Evolutionary conservation across 2,797 vertebrate genomes (phyloP).

Genomic region (Acipenser transmontanus): DNA sequence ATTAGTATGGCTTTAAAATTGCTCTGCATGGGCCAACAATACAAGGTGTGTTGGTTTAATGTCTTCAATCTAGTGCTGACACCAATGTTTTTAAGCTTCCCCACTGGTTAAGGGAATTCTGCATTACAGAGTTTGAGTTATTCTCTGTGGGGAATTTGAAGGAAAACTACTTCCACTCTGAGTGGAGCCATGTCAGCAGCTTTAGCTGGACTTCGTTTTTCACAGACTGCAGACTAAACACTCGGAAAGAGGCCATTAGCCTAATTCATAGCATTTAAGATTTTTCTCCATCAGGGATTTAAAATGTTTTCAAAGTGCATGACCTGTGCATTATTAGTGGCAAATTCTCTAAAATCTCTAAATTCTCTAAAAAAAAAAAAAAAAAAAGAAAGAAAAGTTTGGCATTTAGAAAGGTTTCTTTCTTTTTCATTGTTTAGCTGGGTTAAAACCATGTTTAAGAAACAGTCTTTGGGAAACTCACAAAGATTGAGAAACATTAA

Average conservation of each 20-base stretch:
- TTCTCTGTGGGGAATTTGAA: slow-evolving; percentile 25
- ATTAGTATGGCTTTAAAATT: slow-evolving; percentile 23
- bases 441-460: no score
- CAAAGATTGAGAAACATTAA: no score
- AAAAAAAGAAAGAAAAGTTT: no score
- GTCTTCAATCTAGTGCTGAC: slow-evolving; percentile 22
- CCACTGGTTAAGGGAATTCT: not conserved
- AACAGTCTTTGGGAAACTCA: no score
- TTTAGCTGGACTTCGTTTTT: slow-evolving; percentile 8
- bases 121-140: slow-evolving; percentile 8
- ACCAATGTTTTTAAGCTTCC: slow-evolving; percentile 13
- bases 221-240: slow-evolving; percentile 23
- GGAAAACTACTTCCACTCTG: slow-evolving; percentile 28
- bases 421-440: no score
- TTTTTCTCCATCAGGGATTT: no score
- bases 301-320: no score
- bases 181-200: no score
- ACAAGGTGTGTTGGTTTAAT: slow-evolving; percentile 19
- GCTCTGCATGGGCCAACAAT: slow-evolving; percentile 23
- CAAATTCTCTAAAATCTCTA: no score
- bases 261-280: slow-evolving; percentile 16
- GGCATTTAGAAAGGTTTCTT: no score
- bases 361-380: no score
- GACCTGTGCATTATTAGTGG: no score
- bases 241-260: slow-evolving; percentile 37